Percentiles rank a stretch among this genome's conserved stretches.
These are phyloP conservation scores for Morphnarchus princeps DNA, from an alignment of 2,113 vertebrate species.

Conservation along the genomic window DNA sequence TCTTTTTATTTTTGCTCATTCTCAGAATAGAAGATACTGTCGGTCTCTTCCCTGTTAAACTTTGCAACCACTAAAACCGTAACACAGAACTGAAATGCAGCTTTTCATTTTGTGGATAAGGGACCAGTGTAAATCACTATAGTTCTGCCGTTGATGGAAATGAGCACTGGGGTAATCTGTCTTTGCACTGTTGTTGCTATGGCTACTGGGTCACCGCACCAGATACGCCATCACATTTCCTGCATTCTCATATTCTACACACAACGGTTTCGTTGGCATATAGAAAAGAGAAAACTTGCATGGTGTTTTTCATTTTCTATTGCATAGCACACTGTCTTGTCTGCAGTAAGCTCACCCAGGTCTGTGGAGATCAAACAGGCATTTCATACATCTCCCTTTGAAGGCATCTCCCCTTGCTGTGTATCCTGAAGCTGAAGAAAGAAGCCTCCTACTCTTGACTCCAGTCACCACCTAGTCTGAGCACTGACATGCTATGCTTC, in stretches of 20 bases:
- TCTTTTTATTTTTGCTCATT: neutral
- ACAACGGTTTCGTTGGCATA: neutral
- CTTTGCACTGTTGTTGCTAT: conserved; percentile 39
- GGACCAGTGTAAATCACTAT: neutral
- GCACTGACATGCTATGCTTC: neutral
- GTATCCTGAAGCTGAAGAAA: neutral
- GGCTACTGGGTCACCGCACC: conserved; percentile 28
- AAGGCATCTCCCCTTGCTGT: neutral
- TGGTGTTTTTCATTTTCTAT: neutral
- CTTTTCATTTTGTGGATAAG: neutral
- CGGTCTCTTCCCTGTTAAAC: neutral
- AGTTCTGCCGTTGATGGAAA: neutral
- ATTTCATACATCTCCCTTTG: neutral
- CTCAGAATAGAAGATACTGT: neutral
- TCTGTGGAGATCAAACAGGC: neutral
- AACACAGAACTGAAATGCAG: neutral
- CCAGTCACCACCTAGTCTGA: neutral
- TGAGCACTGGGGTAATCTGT: neutral
- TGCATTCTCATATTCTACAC: neutral
- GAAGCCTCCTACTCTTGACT: neutral
- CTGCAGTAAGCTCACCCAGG: neutral
- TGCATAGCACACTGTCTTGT: neutral
- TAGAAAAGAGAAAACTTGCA: neutral
- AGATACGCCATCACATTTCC: neutral
- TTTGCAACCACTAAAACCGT: neutral